These are phyloP conservation scores for Bradynema listronoti DNA, from an alignment of 1,140 invertebrate species.

Conservation along the genomic window DNA sequence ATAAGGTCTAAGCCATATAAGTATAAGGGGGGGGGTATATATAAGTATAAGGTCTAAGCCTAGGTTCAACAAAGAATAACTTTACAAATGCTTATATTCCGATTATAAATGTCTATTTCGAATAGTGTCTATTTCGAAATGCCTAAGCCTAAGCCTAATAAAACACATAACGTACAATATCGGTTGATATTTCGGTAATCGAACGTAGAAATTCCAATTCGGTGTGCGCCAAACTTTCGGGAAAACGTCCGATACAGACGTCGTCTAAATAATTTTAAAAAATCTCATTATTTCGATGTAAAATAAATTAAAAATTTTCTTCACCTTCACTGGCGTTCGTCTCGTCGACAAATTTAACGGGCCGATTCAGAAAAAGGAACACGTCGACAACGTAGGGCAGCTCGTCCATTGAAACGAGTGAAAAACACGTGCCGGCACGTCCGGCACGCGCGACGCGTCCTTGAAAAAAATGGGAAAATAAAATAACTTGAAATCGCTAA, in stretches of 20 bases:
- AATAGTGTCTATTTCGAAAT: too few species aligned
- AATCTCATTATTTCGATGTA: constrained; percentile 56
- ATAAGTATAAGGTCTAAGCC: too few species aligned
- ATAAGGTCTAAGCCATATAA: too few species aligned
- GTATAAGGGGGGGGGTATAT: too few species aligned
- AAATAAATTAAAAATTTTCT: constrained; percentile 7
- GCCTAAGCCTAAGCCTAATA: too few species aligned
- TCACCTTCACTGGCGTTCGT: neutral
- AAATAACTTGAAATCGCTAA: too few species aligned
- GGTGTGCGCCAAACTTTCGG: constrained; percentile 74
- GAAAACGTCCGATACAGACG: constrained; percentile 69
- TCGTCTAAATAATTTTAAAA: neutral
- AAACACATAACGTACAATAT: constrained; percentile 69
- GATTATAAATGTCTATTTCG: too few species aligned
- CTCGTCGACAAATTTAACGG: constrained; percentile 45
- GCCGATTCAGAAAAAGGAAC: constrained; percentile 77
- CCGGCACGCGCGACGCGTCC: constrained; percentile 93
- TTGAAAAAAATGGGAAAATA: too few species aligned
- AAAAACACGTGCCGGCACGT: constrained; percentile 77
- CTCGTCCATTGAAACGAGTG: constrained; percentile 80
- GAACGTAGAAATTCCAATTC: constrained; percentile 71
- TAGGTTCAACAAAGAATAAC: too few species aligned
- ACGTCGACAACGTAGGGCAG: constrained; percentile 83
- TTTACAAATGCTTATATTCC: neutral
- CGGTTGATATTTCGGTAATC: constrained; percentile 68